These are phyloP conservation scores for Delia radicum DNA, from an alignment of 1,140 invertebrate genomes.

Conservation along the genomic window DNA sequence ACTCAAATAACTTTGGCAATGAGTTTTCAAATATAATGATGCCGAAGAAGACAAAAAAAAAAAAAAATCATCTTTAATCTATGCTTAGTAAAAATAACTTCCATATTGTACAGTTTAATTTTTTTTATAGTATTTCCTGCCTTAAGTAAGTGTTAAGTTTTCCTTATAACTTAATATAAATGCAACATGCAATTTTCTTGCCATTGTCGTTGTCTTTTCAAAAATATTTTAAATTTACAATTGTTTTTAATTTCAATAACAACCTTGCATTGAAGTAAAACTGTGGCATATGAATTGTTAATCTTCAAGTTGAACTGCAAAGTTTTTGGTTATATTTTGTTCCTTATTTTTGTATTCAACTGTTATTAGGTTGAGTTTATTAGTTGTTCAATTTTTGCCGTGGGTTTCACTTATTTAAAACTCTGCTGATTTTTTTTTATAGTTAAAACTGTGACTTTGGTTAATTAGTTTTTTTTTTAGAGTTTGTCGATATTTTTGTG, in stretches of 20 bases:
- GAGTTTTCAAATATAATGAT: background rate
- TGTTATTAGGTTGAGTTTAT: no score
- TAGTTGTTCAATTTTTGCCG: no score
- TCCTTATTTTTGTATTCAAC: no score
- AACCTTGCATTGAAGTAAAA: background rate
- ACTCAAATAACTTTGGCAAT: background rate
- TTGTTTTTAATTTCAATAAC: background rate
- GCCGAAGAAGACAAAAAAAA: background rate
- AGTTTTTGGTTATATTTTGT: background rate
- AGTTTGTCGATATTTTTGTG: no score
- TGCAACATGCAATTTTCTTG: background rate
- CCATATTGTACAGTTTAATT: background rate
- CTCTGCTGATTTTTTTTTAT: no score
- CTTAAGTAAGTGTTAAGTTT: background rate
- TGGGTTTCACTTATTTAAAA: no score
- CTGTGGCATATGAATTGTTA: background rate
- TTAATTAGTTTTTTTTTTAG: no score
- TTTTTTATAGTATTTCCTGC: background rate
- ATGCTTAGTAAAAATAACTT: background rate
- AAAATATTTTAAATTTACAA: background rate
- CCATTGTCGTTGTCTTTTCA: background rate
- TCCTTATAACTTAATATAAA: background rate
- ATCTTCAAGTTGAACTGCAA: background rate
- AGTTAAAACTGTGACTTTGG: no score
- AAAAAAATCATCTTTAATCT: background rate